These are phyloP conservation scores for Catocala sponsa DNA, from an alignment of 2,888 invertebrate species.

Conservation along the genomic window DNA sequence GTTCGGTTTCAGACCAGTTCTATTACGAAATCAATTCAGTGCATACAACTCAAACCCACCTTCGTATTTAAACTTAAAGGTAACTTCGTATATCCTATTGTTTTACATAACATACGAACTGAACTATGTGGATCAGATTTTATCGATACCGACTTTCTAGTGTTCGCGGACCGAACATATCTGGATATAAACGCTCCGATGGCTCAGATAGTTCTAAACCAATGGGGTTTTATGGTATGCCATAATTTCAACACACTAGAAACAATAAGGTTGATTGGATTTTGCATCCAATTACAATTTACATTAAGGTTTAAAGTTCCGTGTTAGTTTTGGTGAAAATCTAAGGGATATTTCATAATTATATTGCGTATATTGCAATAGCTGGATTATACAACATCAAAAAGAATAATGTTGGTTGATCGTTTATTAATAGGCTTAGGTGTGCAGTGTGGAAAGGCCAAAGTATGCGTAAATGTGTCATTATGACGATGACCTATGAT, in stretches of 20 bases:
- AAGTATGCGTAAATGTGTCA: not conserved
- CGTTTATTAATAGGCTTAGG: conserved; percentile 2
- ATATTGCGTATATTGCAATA: too few relatives aligned
- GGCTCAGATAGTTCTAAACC: conserved; percentile 64
- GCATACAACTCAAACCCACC: conserved; percentile 26
- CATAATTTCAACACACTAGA: conserved; percentile 50
- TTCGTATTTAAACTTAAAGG: too few relatives aligned
- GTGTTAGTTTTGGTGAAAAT: too few relatives aligned
- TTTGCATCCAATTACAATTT: not conserved
- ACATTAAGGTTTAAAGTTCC: not conserved
- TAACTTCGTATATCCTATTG: conserved; percentile 38
- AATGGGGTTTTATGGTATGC: conserved; percentile 53
- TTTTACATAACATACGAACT: conserved; percentile 45
- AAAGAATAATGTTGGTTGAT: not conserved
- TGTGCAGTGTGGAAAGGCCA: not conserved
- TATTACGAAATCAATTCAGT: conserved; percentile 36
- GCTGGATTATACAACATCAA: too few relatives aligned
- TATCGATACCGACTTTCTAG: conserved; percentile 64
- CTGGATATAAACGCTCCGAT: conserved; percentile 63
- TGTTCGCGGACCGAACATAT: conserved; percentile 46
- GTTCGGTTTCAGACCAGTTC: conserved; percentile 21
- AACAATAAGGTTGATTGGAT: not conserved
- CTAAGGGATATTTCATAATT: too few relatives aligned
- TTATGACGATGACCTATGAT: not conserved
- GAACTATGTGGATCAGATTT: conserved; percentile 62